phyloP scores from a whole-genome alignment of 2,888 invertebrate genomes.

The Pterobdella sp. region DNA sequence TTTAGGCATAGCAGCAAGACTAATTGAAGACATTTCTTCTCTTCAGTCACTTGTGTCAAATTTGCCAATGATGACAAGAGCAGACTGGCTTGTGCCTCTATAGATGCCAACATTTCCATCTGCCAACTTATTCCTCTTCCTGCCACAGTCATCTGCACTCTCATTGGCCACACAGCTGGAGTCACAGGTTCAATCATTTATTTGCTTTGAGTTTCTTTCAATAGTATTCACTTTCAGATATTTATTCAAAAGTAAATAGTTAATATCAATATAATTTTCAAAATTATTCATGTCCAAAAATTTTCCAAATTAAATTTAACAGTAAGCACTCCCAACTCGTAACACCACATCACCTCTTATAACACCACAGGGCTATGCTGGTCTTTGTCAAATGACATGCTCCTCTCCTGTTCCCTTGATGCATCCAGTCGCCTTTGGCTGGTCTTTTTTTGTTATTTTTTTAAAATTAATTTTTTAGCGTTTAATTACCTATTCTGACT shows the following conservation, averaged over 20 bases:
- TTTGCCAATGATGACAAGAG: slow-evolving; percentile 73
- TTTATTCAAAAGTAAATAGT: background rate
- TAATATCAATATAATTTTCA: background rate
- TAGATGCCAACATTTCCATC: slow-evolving; percentile 70
- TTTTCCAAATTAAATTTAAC: too few species aligned
- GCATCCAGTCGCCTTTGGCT: slow-evolving; percentile 69
- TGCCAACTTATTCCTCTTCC: slow-evolving; percentile 62
- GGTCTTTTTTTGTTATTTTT: too few species aligned
- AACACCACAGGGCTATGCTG: slow-evolving; percentile 69
- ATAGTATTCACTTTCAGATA: background rate
- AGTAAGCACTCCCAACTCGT: too few species aligned
- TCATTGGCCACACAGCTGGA: slow-evolving; percentile 62
- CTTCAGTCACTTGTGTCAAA: slow-evolving; percentile 64
- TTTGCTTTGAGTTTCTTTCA: background rate
- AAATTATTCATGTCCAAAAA: too few species aligned
- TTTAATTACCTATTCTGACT: too few species aligned
- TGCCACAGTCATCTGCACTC: slow-evolving; percentile 63
- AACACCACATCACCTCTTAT: background rate
- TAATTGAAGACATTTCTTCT: too few species aligned
- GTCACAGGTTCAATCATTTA: slow-evolving; percentile 25
- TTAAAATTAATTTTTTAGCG: too few species aligned
- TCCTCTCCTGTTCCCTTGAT: slow-evolving; percentile 70
- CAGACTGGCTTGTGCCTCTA: slow-evolving; percentile 68
- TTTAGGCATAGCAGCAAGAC: too few species aligned
- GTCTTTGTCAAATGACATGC: slow-evolving; percentile 74